Conservation (phyloP, 1,140 invertebrate species). For the Diorhabda carinulata region DNA sequence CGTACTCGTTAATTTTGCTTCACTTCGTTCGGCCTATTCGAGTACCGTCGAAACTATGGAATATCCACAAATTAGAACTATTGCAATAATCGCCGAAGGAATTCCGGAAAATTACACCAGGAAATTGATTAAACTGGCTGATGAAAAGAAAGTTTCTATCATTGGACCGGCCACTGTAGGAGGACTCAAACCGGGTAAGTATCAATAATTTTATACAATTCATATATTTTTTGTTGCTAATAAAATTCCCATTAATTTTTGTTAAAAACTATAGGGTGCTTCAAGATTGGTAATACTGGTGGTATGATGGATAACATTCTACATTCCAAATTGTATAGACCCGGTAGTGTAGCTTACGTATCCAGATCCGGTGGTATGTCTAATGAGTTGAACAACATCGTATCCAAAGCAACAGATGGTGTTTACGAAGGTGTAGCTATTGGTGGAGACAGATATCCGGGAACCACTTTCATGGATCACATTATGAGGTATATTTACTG, state of each 20-base stretch:
- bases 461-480: slow-evolving; percentile 98
- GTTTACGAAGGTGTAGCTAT: slow-evolving; percentile 98
- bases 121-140: slow-evolving; percentile 84
- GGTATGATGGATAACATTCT: slow-evolving; percentile 98
- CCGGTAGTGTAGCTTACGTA: slow-evolving; percentile 96
- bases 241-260: background rate
- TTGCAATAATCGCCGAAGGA: slow-evolving; percentile 98
- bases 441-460: slow-evolving; percentile 98
- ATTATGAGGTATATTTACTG: slow-evolving; percentile 67
- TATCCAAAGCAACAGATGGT: slow-evolving; percentile 94
- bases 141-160: slow-evolving; percentile 76
- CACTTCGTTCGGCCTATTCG: slow-evolving; percentile 94
- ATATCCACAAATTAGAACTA: slow-evolving; percentile 90
- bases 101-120: slow-evolving; percentile 98
- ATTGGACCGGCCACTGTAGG: slow-evolving; percentile 98
- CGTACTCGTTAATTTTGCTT: slow-evolving; percentile 98
- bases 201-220: background rate
- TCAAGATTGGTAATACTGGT: slow-evolving; percentile 99
- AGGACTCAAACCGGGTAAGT: slow-evolving; percentile 89
- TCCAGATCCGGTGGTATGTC: slow-evolving; percentile 99
- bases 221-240: background rate
- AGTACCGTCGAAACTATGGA: slow-evolving; percentile 90
- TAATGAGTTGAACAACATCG: slow-evolving; percentile 98
- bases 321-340: slow-evolving; percentile 93
- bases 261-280: slow-evolving; percentile 57